Conservation (phyloP, 2,888 invertebrate genomes). For the Laspeyria flexula region DNA sequence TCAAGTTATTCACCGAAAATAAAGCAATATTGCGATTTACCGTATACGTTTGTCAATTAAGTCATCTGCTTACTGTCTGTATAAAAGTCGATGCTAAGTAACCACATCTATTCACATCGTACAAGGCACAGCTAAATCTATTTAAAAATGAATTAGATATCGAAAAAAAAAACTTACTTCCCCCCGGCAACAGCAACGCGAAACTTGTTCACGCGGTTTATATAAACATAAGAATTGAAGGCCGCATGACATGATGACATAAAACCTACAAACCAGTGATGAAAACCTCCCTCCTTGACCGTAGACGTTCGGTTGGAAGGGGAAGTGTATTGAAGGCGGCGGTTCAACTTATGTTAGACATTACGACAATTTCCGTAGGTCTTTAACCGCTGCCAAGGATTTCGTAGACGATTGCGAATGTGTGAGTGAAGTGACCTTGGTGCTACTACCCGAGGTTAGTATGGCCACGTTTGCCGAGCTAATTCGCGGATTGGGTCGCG, state of each 20-base stretch:
- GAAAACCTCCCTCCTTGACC: conserved; percentile 42
- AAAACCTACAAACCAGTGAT: conserved; percentile 59
- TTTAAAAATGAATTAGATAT: conserved; percentile 30
- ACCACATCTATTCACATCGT: conserved; percentile 16
- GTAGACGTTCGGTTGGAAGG: conserved; percentile 36
- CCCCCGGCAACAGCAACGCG: conserved; percentile 46
- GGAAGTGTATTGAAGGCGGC: conserved; percentile 58
- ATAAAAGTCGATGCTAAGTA: conserved; percentile 23
- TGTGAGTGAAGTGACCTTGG: conserved; percentile 74
- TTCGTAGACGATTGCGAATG: conserved; percentile 67
- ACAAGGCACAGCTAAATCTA: conserved; percentile 24
- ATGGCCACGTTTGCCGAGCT: conserved; percentile 48
- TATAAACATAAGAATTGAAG: conserved; percentile 72
- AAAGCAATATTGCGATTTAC: too few relatives aligned
- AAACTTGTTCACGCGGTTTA: conserved; percentile 66
- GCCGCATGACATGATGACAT: conserved; percentile 73
- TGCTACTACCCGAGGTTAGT: conserved; percentile 67
- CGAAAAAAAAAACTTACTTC: conserved; percentile 41
- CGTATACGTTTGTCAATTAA: neutral
- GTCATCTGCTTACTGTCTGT: neutral
- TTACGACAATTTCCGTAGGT: conserved; percentile 75
- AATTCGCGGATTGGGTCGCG: conserved; percentile 39
- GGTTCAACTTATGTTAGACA: conserved; percentile 61
- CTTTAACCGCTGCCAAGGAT: conserved; percentile 77
- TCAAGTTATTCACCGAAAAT: too few relatives aligned